Evolutionary conservation across 2,797 vertebrate species (phyloP).

Genomic region (Eospalax fontanierii): DNA sequence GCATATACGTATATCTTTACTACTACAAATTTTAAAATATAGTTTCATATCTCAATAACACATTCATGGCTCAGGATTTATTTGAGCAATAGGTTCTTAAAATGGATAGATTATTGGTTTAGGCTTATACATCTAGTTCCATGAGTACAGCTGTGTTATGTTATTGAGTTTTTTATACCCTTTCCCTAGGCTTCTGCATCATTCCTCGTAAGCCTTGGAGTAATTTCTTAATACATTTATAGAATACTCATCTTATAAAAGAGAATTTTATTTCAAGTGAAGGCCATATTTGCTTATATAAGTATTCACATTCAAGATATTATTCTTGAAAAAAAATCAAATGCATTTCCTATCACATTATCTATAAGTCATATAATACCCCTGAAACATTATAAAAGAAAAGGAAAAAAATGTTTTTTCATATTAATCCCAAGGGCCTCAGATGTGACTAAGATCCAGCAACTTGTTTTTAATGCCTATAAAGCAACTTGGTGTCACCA

Average conservation of each 20-base stretch:
- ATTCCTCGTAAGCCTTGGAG: not conserved
- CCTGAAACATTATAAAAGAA: not conserved
- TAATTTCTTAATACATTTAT: not conserved
- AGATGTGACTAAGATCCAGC: slow-evolving; percentile 11
- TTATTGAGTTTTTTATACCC: not conserved
- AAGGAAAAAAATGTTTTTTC: slow-evolving; percentile 26
- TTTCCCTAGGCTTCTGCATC: not conserved
- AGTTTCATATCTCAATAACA: not conserved
- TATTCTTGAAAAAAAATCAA: not conserved
- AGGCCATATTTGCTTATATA: not conserved
- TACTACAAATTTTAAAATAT: not conserved
- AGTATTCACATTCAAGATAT: not conserved
- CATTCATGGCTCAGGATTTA: not conserved
- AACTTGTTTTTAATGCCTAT: slow-evolving; percentile 2
- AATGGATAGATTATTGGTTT: not conserved
- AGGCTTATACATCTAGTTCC: not conserved
- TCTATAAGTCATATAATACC: not conserved
- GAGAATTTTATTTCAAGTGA: slow-evolving; percentile 1
- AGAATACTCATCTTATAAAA: not conserved
- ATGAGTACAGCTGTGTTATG: fast-evolving
- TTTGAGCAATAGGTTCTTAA: not conserved
- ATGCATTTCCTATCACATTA: not conserved
- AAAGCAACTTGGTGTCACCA: not conserved
- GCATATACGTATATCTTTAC: not conserved
- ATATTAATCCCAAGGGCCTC: not conserved